Percentiles rank a stretch among this genome's conserved stretches.
Evolutionary conservation across 2,113 vertebrate species (phyloP).

Genomic region (Pomatorhinus ruficollis): DNA sequence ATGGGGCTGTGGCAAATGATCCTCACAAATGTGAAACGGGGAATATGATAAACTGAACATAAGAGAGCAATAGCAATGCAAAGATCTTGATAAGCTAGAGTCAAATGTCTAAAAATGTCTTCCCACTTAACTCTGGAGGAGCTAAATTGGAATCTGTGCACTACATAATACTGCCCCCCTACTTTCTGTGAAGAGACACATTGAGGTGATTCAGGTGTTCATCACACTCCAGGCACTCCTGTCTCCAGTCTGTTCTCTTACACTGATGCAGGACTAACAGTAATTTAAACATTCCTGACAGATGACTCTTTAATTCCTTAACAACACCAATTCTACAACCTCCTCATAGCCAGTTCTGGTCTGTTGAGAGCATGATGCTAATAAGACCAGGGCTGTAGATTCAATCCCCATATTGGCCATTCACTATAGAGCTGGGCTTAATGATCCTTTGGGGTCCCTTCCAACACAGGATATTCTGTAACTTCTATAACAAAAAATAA

Average conservation of each 20-base stretch:
- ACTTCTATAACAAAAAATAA: neutral
- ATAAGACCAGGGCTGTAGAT: neutral
- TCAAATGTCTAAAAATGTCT: neutral
- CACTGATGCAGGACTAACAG: neutral
- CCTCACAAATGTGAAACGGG: neutral
- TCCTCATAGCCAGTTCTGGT: neutral
- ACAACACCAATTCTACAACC: neutral
- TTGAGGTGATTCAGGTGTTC: neutral
- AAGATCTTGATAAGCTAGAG: neutral
- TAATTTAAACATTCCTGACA: neutral
- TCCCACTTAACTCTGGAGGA: neutral
- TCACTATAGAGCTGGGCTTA: neutral
- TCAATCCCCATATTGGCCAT: neutral
- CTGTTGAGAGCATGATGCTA: neutral
- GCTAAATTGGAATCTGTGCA: neutral
- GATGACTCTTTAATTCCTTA: neutral
- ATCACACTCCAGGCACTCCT: neutral
- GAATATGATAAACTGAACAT: neutral
- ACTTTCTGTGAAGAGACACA: neutral
- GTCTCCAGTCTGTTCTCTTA: neutral
- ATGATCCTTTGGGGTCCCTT: neutral
- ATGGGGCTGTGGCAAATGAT: rapidly evolving
- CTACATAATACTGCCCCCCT: neutral
- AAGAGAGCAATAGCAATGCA: neutral
- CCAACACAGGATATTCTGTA: neutral